Evolutionary conservation across 2,888 invertebrate species (phyloP).

Genomic region (Polymixis lichenea): DNA sequence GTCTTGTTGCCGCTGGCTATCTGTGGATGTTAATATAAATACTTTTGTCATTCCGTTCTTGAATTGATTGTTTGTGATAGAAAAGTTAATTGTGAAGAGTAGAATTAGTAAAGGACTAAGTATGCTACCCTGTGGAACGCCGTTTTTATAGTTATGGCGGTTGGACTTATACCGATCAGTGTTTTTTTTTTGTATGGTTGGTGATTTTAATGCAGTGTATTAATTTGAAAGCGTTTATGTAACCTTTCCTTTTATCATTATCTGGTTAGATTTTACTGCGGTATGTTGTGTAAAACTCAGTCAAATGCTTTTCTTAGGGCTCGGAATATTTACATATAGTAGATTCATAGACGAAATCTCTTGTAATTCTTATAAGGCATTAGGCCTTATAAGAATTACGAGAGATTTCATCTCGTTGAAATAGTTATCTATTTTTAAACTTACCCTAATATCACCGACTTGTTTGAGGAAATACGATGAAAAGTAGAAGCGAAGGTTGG

Average conservation of each 20-base stretch:
- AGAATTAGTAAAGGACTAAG: slow-evolving; percentile 9
- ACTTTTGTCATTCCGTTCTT: background rate
- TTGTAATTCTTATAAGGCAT: background rate
- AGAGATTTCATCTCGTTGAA: no score
- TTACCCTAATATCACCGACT: slow-evolving; percentile 86
- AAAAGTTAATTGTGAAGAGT: background rate
- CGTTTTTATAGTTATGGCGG: background rate
- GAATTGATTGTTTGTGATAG: no score
- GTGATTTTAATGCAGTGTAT: background rate
- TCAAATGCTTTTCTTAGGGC: slow-evolving; percentile 31
- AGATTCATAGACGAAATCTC: background rate
- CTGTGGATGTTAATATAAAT: slow-evolving; percentile 67
- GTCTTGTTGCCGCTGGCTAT: slow-evolving; percentile 94
- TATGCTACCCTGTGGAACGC: slow-evolving; percentile 17
- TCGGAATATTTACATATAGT: background rate
- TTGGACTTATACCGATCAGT: background rate
- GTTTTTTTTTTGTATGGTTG: background rate
- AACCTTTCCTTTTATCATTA: background rate
- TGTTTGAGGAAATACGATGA: slow-evolving; percentile 86
- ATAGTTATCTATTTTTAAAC: slow-evolving; percentile 45
- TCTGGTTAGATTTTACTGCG: background rate
- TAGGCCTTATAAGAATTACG: no score
- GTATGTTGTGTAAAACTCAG: background rate
- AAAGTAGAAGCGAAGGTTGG: slow-evolving; percentile 84
- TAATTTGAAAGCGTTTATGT: background rate